Evolutionary conservation across 1,140 invertebrate species (phyloP), one percentile per base, ranked within the genome.

Genomic region (Nilaparvata lugens): DNA sequence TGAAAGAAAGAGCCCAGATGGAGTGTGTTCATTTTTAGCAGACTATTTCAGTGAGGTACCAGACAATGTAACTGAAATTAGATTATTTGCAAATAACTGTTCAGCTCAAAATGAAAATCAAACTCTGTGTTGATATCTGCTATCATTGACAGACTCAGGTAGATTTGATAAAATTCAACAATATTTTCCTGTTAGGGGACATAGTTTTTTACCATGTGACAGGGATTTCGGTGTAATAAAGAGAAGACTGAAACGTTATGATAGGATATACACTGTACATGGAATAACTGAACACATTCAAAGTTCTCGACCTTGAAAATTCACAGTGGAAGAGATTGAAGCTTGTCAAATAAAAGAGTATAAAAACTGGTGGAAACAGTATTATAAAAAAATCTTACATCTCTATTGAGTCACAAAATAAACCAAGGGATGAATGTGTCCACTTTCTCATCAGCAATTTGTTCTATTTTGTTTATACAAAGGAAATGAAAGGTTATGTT

Each of bases 1-100:
- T 53, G 68, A 43, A 28, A 67, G 60, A 55, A 63, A 64, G 62
- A 62, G 45, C 31, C 66, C 67, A 31, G 60, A 70, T 66, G 69
- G 68, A 63, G 66, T 67, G 56, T 70, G 60, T 53, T 64, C 63
- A 42, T 65, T 69, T 64, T 57, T 70, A 16, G 55, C 58, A 35
- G 62, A 70, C 62, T 68, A 61, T 42, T 61, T 69, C 52, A 35
- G 25, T 28, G 28, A 25, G 38, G 28, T 56, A 16, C 21, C 21
- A 35, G 11, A 24, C n/a, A 56, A 67, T 38, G 58, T 69, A 31
- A 62, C 60, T 57, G 59, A 70, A 63, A 61, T 69, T 43, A 65
- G 71, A 52, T 38, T 60, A n/a, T 60, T 55, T 31, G 48, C 43
- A 23, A 58, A 66, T 23, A 67, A 51, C 18, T 60, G 57, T 51